phyloP scores from a whole-genome alignment of 2,888 invertebrate genomes.

The Brachylomia viminalis region DNA sequence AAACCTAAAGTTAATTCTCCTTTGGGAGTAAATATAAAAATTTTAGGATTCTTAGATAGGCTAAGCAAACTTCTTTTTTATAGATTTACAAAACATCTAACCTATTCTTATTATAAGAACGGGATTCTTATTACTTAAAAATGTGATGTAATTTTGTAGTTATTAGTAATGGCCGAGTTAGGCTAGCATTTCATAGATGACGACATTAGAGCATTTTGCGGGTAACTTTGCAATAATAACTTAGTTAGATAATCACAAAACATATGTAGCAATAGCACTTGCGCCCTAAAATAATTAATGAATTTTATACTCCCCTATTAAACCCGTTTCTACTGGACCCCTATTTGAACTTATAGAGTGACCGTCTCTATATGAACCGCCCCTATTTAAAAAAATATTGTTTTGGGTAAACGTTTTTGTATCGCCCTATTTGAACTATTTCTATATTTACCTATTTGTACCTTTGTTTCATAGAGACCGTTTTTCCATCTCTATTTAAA shows the following conservation, averaged over 20 bases:
- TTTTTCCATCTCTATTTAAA: slow-evolving; percentile 1
- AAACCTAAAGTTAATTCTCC: slow-evolving; percentile 9
- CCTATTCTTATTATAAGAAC: slow-evolving; percentile 34
- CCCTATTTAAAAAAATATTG: background rate
- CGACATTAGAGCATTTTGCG: slow-evolving; percentile 67
- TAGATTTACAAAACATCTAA: slow-evolving; percentile 34
- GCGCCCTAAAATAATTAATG: slow-evolving; percentile 32
- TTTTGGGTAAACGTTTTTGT: background rate
- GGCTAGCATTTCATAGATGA: slow-evolving; percentile 72
- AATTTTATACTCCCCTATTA: background rate
- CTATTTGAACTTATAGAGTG: slow-evolving; percentile 8
- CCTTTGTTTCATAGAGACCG: background rate
- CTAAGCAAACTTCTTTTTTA: too few relatives aligned
- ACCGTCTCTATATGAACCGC: background rate
- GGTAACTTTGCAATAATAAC: slow-evolving; percentile 74
- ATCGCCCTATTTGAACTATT: background rate
- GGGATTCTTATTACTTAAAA: slow-evolving; percentile 77
- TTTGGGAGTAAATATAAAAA: slow-evolving; percentile 3
- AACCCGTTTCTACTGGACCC: background rate
- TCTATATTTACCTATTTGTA: background rate
- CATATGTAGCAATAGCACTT: slow-evolving; percentile 63
- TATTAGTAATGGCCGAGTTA: slow-evolving; percentile 67
- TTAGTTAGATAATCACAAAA: slow-evolving; percentile 59
- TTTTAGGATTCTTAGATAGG: too few relatives aligned
- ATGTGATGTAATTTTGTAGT: slow-evolving; percentile 79